phyloP scores from a whole-genome alignment of 2,888 invertebrate species.

The Pandemis heparana region DNA sequence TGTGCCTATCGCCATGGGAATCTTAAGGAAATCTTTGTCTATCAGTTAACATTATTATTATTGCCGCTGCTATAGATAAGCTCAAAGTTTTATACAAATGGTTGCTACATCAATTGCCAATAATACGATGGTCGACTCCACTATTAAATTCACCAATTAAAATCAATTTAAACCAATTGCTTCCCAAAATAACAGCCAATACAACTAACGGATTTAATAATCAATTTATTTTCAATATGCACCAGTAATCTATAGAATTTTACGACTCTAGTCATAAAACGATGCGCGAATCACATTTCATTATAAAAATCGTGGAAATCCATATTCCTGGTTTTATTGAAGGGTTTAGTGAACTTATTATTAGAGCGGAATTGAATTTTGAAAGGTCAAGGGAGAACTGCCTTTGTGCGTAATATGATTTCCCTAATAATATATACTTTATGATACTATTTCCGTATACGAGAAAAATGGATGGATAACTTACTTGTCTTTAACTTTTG shows the following conservation, averaged over 20 bases:
- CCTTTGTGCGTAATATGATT: slow-evolving; percentile 5
- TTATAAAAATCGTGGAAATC: slow-evolving; percentile 56
- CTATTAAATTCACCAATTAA: no score
- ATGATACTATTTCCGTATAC: background rate
- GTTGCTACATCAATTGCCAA: background rate
- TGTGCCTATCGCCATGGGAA: no score
- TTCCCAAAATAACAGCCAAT: no score
- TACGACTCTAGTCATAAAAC: slow-evolving; percentile 67
- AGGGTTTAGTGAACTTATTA: slow-evolving; percentile 32
- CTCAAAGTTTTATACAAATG: no score
- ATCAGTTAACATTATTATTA: no score
- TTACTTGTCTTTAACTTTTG: background rate
- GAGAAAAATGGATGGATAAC: background rate
- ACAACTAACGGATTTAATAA: background rate
- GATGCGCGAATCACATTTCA: slow-evolving; percentile 52
- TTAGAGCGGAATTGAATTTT: slow-evolving; percentile 28
- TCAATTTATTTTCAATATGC: background rate
- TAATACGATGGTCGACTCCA: background rate
- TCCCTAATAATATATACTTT: background rate
- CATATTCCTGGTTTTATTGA: slow-evolving; percentile 49
- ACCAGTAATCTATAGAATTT: slow-evolving; percentile 57
- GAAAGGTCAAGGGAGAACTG: slow-evolving; percentile 3
- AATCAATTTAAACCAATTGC: background rate
- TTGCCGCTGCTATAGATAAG: no score
- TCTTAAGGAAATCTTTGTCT: no score